phyloP scores from a whole-genome alignment of 2,888 invertebrate species.

The Heliconius cydno region DNA sequence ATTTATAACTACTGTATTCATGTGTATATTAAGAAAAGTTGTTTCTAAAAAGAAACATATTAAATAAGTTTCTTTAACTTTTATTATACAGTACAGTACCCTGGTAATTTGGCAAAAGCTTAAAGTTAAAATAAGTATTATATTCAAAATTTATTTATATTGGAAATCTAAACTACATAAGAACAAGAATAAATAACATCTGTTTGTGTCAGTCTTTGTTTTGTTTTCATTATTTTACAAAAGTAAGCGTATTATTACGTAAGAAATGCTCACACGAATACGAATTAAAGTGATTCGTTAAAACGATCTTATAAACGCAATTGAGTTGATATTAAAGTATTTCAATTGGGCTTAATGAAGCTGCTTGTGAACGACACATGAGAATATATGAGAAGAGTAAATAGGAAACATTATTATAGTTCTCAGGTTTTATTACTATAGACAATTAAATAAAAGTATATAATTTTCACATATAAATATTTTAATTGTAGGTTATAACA shows the following conservation, averaged over 20 bases:
- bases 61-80: no score
- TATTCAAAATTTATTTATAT: background rate
- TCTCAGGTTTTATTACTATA: background rate
- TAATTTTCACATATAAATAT: background rate
- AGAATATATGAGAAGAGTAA: background rate
- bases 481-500: background rate
- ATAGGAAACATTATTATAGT: background rate
- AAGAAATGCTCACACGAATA: background rate
- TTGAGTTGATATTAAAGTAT: conserved; percentile 17
- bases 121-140: background rate
- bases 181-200: background rate
- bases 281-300: background rate
- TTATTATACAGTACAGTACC: no score
- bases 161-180: background rate
- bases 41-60: no score
- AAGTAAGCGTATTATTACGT: background rate
- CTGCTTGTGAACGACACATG: background rate
- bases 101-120: background rate
- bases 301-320: conserved; percentile 21
- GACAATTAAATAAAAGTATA: background rate
- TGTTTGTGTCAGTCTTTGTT: background rate
- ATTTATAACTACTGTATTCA: no score
- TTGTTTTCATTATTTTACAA: background rate
- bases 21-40: no score
- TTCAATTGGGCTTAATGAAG: conserved; percentile 25